Base-by-base conservation (phyloP, 2,797 vertebrate genomes). In the Caiman crocodilus region DNA sequence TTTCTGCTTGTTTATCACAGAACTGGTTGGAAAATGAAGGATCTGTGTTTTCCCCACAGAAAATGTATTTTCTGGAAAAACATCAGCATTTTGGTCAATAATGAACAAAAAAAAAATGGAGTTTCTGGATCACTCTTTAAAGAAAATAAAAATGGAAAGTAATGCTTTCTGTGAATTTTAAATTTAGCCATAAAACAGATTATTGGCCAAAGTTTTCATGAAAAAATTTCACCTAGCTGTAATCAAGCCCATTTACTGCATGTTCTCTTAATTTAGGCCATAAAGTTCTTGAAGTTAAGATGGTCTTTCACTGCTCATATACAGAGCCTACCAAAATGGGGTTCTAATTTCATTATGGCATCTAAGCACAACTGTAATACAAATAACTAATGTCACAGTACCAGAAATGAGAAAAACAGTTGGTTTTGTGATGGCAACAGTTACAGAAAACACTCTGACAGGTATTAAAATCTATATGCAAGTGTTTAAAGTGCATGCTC, bases 281-380 rank as follows among this genome's bases (percentile, higher is more conserved):
- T 0, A 2, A 61, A 79, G 28, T 23, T 18, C 25, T 58, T 71
- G 0, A 0, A 20, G 32, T 25, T 4, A 4, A 28, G 58, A 12
- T 50, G 16, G 26, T 50, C 28, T 35, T 61, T 76, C 0, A 18
- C n/a, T 32, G 0, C 26, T 23, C 6, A 4, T 5, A 25, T 61
- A 32, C 65, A 67, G n/a, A 67, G n/a, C 65, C 30, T 30, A 17
- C 18, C 26, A 30, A 17, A 63, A 26, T 23, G n/a, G 28, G 57
- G 12, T 42, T 42, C 42, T 42, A 42, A 42, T 42, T 25, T 61
- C 20, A 18, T 61, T 25, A 25, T 61, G 60, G 60, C 60, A 61
- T 61, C 60, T 61, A 23, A 61, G 60, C 60, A 61, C 60, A 7
- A 23, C 60, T 23, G 23, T 20, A 61, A 61, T 61, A 23, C 26